phyloP scores from a whole-genome alignment of 2,113 vertebrate genomes.

The Grantiella picta region DNA sequence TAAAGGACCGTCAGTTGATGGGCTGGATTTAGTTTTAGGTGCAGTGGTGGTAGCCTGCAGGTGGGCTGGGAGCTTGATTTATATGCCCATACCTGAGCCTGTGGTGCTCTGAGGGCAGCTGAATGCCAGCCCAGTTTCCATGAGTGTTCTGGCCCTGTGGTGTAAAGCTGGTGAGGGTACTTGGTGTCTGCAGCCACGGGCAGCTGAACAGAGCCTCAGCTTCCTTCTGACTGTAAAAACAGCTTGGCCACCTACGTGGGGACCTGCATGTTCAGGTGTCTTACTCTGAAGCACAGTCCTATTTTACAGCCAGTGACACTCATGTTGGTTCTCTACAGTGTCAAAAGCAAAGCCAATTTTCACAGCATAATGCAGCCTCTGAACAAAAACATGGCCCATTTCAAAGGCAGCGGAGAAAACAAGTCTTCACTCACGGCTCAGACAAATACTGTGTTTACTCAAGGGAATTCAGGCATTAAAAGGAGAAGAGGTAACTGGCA shows the following conservation, averaged over 20 bases:
- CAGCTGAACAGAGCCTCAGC: not conserved
- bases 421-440: not conserved
- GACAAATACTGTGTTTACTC: not conserved
- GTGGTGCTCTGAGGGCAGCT: not conserved
- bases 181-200: accelerated
- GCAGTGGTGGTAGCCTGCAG: not conserved
- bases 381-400: not conserved
- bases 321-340: not conserved
- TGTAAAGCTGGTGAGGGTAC: accelerated
- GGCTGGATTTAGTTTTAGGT: not conserved
- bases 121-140: not conserved
- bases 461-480: not conserved
- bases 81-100: not conserved
- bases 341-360: not conserved
- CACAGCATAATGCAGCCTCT: not conserved
- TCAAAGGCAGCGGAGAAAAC: not conserved
- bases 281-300: not conserved
- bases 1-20: not conserved
- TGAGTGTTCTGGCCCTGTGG: not conserved
- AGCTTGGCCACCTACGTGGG: not conserved
- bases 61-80: not conserved
- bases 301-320: not conserved
- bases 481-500: not conserved
- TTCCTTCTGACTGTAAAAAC: not conserved
- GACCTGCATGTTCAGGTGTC: not conserved